Conservation (phyloP, 2,113 vertebrate species). For the Aegotheles bennettii region DNA sequence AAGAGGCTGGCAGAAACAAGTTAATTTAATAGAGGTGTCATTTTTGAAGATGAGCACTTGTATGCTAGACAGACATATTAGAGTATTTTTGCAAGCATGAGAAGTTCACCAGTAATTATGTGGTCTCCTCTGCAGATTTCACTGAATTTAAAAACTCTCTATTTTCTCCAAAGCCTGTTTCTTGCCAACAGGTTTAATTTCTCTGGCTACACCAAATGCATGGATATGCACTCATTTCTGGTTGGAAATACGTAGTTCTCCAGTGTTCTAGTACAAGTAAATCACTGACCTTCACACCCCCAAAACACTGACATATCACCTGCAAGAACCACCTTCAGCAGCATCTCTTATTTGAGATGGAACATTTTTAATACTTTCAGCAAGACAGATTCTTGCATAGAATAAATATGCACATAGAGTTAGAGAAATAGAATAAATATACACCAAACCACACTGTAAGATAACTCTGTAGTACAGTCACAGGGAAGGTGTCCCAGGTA, state of each 20-base stretch:
- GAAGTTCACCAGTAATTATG: not conserved
- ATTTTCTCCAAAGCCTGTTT: not conserved
- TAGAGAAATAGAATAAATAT: not conserved
- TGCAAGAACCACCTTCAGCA: not conserved
- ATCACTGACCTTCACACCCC: not conserved
- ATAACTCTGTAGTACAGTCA: not conserved
- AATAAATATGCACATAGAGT: accelerated
- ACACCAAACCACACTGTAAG: not conserved
- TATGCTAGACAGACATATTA: not conserved
- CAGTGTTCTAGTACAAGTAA: not conserved
- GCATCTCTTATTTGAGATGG: not conserved
- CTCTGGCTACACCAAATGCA: not conserved
- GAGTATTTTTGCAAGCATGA: not conserved
- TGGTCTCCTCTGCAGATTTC: not conserved
- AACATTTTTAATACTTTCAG: not conserved
- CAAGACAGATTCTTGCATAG: not conserved
- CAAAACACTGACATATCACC: not conserved
- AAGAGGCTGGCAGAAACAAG: conserved; percentile 35
- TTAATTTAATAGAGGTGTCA: conserved; percentile 61
- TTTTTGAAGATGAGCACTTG: conserved; percentile 44
- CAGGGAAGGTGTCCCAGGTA: not conserved
- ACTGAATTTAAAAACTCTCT: not conserved
- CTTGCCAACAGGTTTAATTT: not conserved
- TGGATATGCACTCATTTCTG: accelerated
- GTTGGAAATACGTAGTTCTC: accelerated